A percentile compares a stretch with the other conserved stretches of the same genome.
These are phyloP conservation scores for Andrena bicolor DNA, from an alignment of 2,888 invertebrate species.

Conservation along the genomic window DNA sequence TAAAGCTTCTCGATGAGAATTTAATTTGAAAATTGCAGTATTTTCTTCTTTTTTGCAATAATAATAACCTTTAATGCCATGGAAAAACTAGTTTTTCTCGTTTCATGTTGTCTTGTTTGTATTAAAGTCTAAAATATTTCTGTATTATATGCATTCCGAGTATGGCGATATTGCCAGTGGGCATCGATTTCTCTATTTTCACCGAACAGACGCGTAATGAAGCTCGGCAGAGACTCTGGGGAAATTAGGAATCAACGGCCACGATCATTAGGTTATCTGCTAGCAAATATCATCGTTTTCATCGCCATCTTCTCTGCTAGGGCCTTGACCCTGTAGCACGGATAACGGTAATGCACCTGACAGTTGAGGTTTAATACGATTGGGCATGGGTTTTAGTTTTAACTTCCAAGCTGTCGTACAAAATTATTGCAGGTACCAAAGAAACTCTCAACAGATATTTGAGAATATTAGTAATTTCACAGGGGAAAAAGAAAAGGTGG, in stretches of 20 bases:
- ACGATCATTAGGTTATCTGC: constrained; percentile 61
- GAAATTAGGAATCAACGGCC: constrained; percentile 59
- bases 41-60: no score
- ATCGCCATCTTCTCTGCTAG: constrained; percentile 30
- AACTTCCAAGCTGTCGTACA: not conserved
- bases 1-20: not conserved
- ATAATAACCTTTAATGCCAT: no score
- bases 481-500: not conserved
- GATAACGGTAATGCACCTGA: constrained; percentile 29
- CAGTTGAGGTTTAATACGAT: constrained; percentile 28
- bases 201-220: constrained; percentile 47
- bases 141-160: not conserved
- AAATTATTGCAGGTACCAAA: not conserved
- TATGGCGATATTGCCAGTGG: not conserved
- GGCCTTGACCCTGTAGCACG: not conserved
- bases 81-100: not conserved
- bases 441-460: not conserved
- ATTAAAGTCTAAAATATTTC: not conserved
- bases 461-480: not conserved
- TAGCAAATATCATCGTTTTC: constrained; percentile 58
- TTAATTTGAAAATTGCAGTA: no score
- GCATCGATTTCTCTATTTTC: constrained; percentile 59
- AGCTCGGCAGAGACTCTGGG: constrained; percentile 46
- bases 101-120: not conserved
- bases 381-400: not conserved